Base-by-base conservation (phyloP, 92 coral and sea anemone species). In the Umimayanthus kanabou region DNA sequence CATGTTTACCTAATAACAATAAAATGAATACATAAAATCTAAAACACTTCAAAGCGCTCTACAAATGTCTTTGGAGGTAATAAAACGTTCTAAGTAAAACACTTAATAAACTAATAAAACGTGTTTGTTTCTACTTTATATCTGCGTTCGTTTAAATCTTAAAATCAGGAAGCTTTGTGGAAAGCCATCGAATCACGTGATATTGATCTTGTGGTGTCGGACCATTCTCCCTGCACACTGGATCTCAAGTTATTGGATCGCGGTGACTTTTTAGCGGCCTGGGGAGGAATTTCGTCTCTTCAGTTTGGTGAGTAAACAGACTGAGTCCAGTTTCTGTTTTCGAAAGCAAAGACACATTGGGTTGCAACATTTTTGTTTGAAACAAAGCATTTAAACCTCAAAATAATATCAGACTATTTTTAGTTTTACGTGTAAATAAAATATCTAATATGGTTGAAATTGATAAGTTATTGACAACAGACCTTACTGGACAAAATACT, bases 201-300 rank as follows among this genome's bases (percentile, higher is more conserved):
- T 80, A 90, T 94, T 25, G 93, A 94, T 83, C 85, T 94, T n/a
- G 96, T 94, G 14, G 90, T 94, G 75, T 94, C 96, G 22, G 96
- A 94, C 89, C 96, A 94, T 75, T 94, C 96, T 6, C 96, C 96
- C 10, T 94, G 96, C 45, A 94, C 96, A 13, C 91, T 89, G 61
- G 95, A 94, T 88, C 89, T 94, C 39, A 94, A 94, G 85, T 78
- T 88, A 25, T 29, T 94, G 80, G 96, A 94, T 67, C 67, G 78
- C 79, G 96, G 96, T 6, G 95, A 94, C 86, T 94, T 94, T 76
- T 82, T 94, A 78, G 90, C 83, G 40, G 96, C 96, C 82, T 94
- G 96, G 96, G 96, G 96, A 75, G 96, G 96, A 76, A 92, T 94
- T 40, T 85, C 96, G 5, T 91, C 93, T 0, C 93, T 94, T 1